Evolutionary conservation across 2,797 vertebrate genomes (phyloP).

Genomic region (Rallus crepitans): DNA sequence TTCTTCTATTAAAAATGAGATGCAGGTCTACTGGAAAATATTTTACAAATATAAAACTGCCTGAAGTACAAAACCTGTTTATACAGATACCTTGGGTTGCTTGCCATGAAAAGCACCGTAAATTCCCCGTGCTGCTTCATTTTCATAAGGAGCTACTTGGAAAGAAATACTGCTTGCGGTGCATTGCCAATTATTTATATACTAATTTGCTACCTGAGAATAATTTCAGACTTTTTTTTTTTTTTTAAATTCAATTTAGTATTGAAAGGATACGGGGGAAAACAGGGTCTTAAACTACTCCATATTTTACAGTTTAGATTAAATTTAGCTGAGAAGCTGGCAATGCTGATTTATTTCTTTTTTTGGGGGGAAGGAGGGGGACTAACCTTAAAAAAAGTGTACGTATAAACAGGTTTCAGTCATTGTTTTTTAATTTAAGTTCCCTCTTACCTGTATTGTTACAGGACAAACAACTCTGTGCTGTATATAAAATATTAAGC

Average conservation of each 20-base stretch:
- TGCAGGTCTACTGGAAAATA: constrained; percentile 19
- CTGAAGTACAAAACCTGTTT: constrained; percentile 61
- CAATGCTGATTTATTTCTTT: neutral
- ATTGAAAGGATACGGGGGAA: neutral
- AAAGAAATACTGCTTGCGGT: constrained; percentile 26
- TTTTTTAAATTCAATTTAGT: neutral
- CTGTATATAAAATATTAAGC: neutral
- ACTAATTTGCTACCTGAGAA: constrained; percentile 48
- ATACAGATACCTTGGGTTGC: constrained; percentile 30
- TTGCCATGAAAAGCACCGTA: constrained; percentile 57
- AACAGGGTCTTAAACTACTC: neutral
- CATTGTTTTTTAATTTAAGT: neutral
- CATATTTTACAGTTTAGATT: neutral
- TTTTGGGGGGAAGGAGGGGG: accelerated
- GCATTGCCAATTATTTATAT: constrained; percentile 44
- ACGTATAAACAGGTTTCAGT: neutral
- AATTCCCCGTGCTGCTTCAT: constrained; percentile 47
- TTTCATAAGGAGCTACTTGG: constrained; percentile 52
- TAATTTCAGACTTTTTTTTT: neutral
- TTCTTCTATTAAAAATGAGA: constrained; percentile 39
- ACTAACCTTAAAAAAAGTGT: neutral
- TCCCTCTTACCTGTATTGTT: neutral
- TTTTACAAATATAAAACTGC: constrained; percentile 43
- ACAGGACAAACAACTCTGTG: neutral
- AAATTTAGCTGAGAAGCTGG: neutral